These are phyloP conservation scores for Cephus cinctus DNA, from an alignment of 1,140 invertebrate genomes.

Conservation along the genomic window DNA sequence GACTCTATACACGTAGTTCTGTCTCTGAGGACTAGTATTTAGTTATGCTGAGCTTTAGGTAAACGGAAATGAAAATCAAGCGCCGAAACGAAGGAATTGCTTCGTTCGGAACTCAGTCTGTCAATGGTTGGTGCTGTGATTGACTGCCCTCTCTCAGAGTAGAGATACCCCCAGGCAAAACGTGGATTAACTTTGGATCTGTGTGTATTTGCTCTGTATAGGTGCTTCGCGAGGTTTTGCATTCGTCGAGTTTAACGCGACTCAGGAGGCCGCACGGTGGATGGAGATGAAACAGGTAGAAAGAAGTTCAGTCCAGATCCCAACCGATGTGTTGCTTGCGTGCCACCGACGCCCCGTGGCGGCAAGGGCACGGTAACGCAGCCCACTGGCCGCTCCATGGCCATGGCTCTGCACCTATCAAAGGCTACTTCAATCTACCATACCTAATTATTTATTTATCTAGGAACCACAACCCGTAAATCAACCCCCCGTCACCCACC, in stretches of 20 bases:
- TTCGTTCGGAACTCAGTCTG: conserved; percentile 48
- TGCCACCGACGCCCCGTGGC: conserved; percentile 55
- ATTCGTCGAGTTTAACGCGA: conserved; percentile 92
- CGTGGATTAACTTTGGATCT: conserved; percentile 59
- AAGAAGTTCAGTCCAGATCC: conserved; percentile 53
- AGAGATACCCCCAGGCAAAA: conserved; percentile 52
- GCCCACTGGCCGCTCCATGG: conserved; percentile 49
- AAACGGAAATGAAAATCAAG: conserved; percentile 40
- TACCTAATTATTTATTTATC: conserved; percentile 34
- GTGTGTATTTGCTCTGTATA: conserved; percentile 67
- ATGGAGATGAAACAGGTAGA: conserved; percentile 92
- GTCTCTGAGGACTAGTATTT: too few relatives aligned
- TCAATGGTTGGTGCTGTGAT: conserved; percentile 58
- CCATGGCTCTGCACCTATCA: conserved; percentile 47
- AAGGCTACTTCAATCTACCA: conserved; percentile 40
- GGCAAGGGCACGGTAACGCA: conserved; percentile 52
- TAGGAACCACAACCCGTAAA: neutral
- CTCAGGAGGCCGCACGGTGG: conserved; percentile 85
- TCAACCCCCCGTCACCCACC: too few relatives aligned
- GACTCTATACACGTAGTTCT: too few relatives aligned
- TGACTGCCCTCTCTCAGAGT: conserved; percentile 57
- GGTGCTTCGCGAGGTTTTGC: conserved; percentile 88
- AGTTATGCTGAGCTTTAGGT: conserved; percentile 24
- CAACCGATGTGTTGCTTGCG: conserved; percentile 48
- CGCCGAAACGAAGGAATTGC: conserved; percentile 31